phyloP scores from a whole-genome alignment of 1,140 invertebrate genomes.

The Sitobion miscanthi region DNA sequence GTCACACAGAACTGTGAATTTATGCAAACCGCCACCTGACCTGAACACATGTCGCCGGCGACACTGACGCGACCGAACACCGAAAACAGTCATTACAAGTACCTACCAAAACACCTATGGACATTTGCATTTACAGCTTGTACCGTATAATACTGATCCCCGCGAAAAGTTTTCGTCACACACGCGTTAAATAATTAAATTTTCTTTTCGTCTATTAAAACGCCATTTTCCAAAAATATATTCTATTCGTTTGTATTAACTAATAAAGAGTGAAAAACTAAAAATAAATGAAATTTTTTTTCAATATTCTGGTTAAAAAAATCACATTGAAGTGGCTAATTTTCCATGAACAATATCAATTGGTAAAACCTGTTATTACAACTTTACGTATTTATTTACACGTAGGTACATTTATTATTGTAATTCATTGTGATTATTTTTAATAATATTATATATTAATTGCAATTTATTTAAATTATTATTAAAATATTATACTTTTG shows the following conservation, averaged over 20 bases:
- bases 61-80: conserved; percentile 4
- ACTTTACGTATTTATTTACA: no score
- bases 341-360: not conserved
- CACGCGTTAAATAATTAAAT: not conserved
- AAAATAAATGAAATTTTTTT: not conserved
- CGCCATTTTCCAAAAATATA: not conserved
- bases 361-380: not conserved
- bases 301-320: no score
- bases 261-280: no score
- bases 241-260: not conserved
- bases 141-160: not conserved
- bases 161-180: not conserved
- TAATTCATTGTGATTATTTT: no score
- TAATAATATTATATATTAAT: no score
- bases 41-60: conserved; percentile 33
- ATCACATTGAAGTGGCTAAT: not conserved
- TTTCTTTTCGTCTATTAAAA: not conserved
- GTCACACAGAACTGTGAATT: conserved; percentile 38
- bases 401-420: no score
- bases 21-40: conserved; percentile 44
- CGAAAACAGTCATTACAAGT: not conserved
- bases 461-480: no score
- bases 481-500: no score
- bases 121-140: not conserved
- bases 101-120: not conserved